Base-by-base conservation (phyloP, 2,888 invertebrate species). In the Amphipoea lucens region DNA sequence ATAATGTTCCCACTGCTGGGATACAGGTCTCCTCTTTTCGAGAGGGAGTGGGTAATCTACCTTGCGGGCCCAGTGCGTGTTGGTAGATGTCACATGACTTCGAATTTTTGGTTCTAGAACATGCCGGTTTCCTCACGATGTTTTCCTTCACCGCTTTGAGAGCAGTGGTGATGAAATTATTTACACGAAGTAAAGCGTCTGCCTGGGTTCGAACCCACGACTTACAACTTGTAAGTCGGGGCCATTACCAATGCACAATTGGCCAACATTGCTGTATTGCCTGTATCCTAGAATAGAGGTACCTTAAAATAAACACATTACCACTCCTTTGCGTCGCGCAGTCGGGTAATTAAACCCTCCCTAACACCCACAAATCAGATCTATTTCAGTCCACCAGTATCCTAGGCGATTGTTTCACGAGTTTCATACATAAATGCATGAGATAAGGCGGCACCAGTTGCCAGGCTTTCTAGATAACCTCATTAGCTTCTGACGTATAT, bases 401-500 rank as follows among this genome's bases (percentile, higher is more conserved):
- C 60, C 42, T 60, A 66, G 73, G 74, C 57, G 17, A 69, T 81
- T 74, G 62, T 77, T 81, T 63, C 72, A 75, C 54, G 36, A 77
- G 45, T 62, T 68, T 54, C 68, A 80, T 78, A 87, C 77, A 74
- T 76, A 81, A 77, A 78, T 83, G 79, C 45, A 78, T 69, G 66
- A 71, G 79, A 83, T 85, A 85, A 83, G 78, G n/a, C 74, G 70
- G 51, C 45, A 54, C 63, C 68, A 81, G 69, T 83, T 67, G 69
- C 54, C 76, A 14, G 75, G 62, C 83, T 69, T 81, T 81, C 72
- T 11, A 86, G 84, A 86, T 86, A 86, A 81, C 87, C 87, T 79
- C 79, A 65, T 86, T 86, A 84, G 68, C 77, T 77, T 71, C 81
- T 67, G 80, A 54, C 79, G 77, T 48, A 71, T 20, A 74, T 63